Evolutionary conservation across 1,140 invertebrate species (phyloP), one percentile per base, ranked within the genome.

Genomic region (Ostrea edulis): DNA sequence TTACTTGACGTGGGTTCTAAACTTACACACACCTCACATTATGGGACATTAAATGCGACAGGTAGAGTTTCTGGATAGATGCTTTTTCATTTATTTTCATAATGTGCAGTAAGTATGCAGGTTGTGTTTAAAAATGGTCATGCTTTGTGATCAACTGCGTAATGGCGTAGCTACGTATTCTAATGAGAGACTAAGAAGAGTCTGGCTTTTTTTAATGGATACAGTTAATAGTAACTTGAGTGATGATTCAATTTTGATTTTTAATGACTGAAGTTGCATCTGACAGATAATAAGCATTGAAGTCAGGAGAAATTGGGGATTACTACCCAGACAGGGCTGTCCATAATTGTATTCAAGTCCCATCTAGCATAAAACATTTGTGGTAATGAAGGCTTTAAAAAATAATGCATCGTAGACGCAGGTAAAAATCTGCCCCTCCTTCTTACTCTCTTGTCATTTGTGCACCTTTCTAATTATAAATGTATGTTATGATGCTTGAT

Each of bases 391-490:
- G 68, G 68, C 68, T 77, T 77, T 77, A 77, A 77, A 29, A 77
- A 77, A 77, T 77, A 77, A 77, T 77, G 25, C 68, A 77, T 77
- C 68, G 35, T 77, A 77, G 25, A 77, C 68, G 25, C 68, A 77
- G 68, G 68, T 77, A 77, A 77, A 77, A 77, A 77, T 9, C 8
- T 35, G 68, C 68, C 22, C 68, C 68, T 77, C 68, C 68, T 25
- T 77, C 35, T 77, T 77, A 22, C 68, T 77, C 68, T 77, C 25
- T 17, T 62, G 68, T 77, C 68, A 77, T 77, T 77, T 77, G 68
- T 77, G 68, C 68, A 77, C 68, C 22, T 77, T 77, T 35, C 68
- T 77, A 77, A 77, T 77, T 77, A 77, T 77, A 77, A 77, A 77
- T 77, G 68, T 77, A 77, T 35, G 68, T 77, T 77, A 77, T 77